Conservation (phyloP, 2,113 vertebrate species). For the Naja naja region DNA sequence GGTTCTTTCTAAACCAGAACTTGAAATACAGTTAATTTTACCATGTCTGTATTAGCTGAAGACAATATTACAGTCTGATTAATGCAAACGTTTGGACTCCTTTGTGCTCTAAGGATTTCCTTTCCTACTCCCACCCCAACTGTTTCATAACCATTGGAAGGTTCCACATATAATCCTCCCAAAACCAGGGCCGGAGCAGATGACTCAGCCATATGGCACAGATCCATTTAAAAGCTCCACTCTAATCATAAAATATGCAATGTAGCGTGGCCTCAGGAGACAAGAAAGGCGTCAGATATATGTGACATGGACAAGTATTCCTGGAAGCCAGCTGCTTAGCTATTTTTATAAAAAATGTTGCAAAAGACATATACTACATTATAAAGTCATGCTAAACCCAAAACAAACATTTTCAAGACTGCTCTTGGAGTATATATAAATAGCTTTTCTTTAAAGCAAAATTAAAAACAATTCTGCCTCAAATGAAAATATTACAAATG, state of each 20-base stretch:
- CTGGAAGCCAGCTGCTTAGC: conserved; percentile 51
- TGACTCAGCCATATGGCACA: conserved; percentile 68
- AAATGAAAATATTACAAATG: neutral
- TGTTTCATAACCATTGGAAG: conserved; percentile 60
- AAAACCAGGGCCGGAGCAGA: conserved; percentile 61
- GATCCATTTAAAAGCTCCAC: conserved; percentile 67
- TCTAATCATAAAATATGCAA: conserved; percentile 69
- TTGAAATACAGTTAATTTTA: neutral
- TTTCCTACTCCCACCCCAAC: conserved; percentile 27
- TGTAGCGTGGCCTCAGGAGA: conserved; percentile 58
- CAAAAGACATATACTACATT: conserved; percentile 33
- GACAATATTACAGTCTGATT: neutral
- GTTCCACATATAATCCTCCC: conserved; percentile 52
- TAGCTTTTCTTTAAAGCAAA: conserved; percentile 10
- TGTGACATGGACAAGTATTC: conserved; percentile 48
- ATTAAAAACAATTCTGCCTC: neutral
- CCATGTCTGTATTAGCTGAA: neutral
- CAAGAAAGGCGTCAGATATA: conserved; percentile 51
- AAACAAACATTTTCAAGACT: conserved; percentile 35
- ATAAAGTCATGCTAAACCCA: conserved; percentile 24
- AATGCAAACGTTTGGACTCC: neutral
- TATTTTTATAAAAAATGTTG: conserved; percentile 48
- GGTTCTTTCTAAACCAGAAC: neutral
- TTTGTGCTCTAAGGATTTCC: neutral
- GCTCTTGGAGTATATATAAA: conserved; percentile 15